A percentile compares a stretch with the other conserved stretches of the same genome.
phyloP scores from a whole-genome alignment of 2,797 vertebrate genomes.

The Scomberomorus guttatus region DNA sequence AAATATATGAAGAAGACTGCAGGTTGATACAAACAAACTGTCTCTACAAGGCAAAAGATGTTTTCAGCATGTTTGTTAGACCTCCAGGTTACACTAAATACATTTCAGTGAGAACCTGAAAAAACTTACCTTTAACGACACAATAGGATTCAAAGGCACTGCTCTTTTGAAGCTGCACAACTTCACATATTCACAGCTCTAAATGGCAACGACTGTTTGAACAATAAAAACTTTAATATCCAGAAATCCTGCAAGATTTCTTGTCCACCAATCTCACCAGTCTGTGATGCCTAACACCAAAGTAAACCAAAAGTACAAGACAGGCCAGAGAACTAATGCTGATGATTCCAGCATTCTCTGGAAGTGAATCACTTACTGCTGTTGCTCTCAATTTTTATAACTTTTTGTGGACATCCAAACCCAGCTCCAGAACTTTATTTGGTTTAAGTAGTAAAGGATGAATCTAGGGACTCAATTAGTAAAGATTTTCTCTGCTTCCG shows the following conservation, averaged over 20 bases:
- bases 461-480: slow-evolving; percentile 24
- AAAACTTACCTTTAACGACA: not conserved
- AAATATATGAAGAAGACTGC: no score
- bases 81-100: not conserved
- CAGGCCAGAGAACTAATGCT: not conserved
- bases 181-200: not conserved
- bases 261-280: not conserved
- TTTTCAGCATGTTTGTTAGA: not conserved
- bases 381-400: slow-evolving; percentile 1
- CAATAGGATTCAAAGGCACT: not conserved
- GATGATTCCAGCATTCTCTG: not conserved
- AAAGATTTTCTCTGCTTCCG: slow-evolving; percentile 5
- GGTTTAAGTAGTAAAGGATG: slow-evolving; percentile 10
- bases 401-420: not conserved
- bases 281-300: not conserved
- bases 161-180: not conserved
- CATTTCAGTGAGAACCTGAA: not conserved
- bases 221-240: not conserved
- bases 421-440: slow-evolving; percentile 14
- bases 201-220: slow-evolving; percentile 2
- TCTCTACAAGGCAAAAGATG: not conserved
- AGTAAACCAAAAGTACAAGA: not conserved
- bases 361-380: not conserved
- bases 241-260: not conserved
- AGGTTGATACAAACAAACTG: no score